Conservation (phyloP, 2,888 invertebrate genomes). For the Plagodis dolabraria region DNA sequence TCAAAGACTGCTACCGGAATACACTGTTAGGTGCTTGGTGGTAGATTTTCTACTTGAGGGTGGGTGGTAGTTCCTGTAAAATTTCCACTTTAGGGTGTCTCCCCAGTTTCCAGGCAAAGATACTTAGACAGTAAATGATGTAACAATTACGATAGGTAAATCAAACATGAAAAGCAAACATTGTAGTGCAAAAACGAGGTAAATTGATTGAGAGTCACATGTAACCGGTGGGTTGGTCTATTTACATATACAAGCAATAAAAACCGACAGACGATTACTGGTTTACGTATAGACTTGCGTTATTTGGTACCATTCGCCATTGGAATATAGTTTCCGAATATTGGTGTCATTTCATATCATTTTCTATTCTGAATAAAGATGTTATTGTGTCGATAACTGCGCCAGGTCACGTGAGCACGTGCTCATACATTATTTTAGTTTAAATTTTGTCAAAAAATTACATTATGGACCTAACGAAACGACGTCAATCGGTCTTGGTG, state of each 20-base stretch:
- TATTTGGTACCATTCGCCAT: slow-evolving; percentile 15
- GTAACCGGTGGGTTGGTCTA: too few species aligned
- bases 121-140: too few species aligned
- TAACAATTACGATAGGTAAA: too few species aligned
- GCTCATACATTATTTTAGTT: slow-evolving; percentile 18
- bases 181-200: too few species aligned
- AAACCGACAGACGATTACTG: slow-evolving; percentile 12
- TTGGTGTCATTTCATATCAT: slow-evolving; percentile 32
- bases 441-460: slow-evolving; percentile 24
- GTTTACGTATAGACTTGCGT: slow-evolving; percentile 12
- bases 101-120: too few species aligned
- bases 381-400: slow-evolving; percentile 40
- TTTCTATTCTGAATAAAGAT: slow-evolving; percentile 39
- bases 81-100: too few species aligned
- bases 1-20: too few species aligned
- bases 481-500: slow-evolving; percentile 9
- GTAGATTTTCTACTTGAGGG: too few species aligned
- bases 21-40: too few species aligned
- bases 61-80: too few species aligned
- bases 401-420: slow-evolving; percentile 47
- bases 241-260: slow-evolving; percentile 9
- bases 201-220: too few species aligned
- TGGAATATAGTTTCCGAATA: slow-evolving; percentile 24
- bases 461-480: slow-evolving; percentile 16
- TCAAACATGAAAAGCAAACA: too few species aligned